Evolutionary conservation across 2,113 vertebrate species (phyloP), one percentile per base, ranked within the genome.

Genomic region (Hippocampus barbouri): DNA sequence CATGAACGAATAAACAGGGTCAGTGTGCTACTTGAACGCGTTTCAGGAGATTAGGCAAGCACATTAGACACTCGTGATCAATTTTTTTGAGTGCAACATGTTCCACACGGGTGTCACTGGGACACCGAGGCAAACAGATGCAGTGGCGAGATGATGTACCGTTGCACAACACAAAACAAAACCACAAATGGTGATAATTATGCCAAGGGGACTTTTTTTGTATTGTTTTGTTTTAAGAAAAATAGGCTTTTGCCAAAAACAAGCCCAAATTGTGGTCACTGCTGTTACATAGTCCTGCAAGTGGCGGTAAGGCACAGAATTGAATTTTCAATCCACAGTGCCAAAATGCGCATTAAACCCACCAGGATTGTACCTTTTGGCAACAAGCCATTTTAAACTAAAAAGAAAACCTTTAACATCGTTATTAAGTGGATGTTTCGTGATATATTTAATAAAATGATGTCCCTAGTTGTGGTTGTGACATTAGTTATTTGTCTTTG

Each of bases 121-220:
- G 40, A 60, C 47, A 72, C 7, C 15, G 54, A 67, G 66, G 67
- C 40, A 76, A 87, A 67, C 81, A 81, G 78, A 84, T 87, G 83
- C 81, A 65, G 61, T 1, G 2, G 21, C 67, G 68, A 67, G 85
- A 81, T 66, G 72, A 79, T 75, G 43, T 68, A 7, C 68, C 0
- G 6, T 27, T 66, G 51, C 53, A 67, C 76, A 76, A 70, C 72
- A 84, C n/a, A 18, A 74, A 76, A 74, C 41, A 49, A 41, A 51
- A 80, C 66, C 71, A 70, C 74, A 15, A 23, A 18, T 3, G 16
- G 15, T 16, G 68, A 40, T 70, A 75, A 18, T 65, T 34, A 63
- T 70, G 69, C 71, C 78, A 79, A 69, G 70, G 23, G 40, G 41
- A 27, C 27, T 4, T 7, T 5, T 34, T 18, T 61, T 30, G 16